phyloP scores from a whole-genome alignment of 1,140 invertebrate genomes.

The Helicoverpa zea region DNA sequence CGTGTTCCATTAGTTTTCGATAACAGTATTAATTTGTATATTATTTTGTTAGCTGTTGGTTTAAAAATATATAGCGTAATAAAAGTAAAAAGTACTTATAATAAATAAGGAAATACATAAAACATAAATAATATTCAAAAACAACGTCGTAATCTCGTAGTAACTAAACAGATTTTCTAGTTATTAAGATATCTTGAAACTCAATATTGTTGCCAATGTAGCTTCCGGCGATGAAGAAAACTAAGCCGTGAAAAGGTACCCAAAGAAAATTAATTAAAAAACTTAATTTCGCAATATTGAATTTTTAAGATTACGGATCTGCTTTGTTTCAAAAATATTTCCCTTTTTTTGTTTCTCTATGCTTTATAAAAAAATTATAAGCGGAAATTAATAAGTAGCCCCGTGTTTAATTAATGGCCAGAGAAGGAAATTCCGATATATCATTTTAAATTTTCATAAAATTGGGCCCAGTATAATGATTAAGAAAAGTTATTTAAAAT shows the following conservation, averaged over 20 bases:
- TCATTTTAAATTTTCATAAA: conserved; percentile 10
- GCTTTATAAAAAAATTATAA: conserved; percentile 50
- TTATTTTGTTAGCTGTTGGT: too few relatives aligned
- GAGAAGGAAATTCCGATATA: conserved; percentile 33
- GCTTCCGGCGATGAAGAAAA: conserved; percentile 68
- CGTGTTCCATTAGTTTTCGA: too few relatives aligned
- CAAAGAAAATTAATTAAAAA: conserved; percentile 83
- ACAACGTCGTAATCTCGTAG: background rate
- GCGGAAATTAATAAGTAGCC: conserved; percentile 50
- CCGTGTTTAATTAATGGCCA: conserved; percentile 48
- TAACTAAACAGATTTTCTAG: conserved; percentile 18
- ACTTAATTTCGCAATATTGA: conserved; percentile 78
- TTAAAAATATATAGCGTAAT: too few relatives aligned
- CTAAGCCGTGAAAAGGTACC: conserved; percentile 68
- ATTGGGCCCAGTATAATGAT: background rate
- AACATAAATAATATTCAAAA: background rate
- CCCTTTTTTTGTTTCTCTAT: conserved; percentile 33
- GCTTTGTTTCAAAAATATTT: conserved; percentile 39
- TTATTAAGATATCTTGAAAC: conserved; percentile 50
- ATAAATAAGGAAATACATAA: too few relatives aligned
- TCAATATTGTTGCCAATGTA: conserved; percentile 67
- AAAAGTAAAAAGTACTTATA: too few relatives aligned
- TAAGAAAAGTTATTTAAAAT: background rate
- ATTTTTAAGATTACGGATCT: conserved; percentile 68
- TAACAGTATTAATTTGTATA: too few relatives aligned